These are phyloP conservation scores for Cloeon dipterum DNA, from an alignment of 2,888 invertebrate genomes.

Conservation along the genomic window DNA sequence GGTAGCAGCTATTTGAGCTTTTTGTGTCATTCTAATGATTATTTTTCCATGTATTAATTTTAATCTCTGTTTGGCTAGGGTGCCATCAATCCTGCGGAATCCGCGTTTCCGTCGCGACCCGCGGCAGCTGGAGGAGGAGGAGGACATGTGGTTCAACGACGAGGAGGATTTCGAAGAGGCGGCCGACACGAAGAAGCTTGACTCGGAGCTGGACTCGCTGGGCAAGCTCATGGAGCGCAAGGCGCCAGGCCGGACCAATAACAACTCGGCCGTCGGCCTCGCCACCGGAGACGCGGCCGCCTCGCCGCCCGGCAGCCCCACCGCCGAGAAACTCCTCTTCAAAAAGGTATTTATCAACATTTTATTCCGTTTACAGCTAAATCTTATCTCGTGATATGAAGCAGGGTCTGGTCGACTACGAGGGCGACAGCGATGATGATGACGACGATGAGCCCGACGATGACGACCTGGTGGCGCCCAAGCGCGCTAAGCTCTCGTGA, in stretches of 20 bases:
- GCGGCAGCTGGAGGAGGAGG: conserved; percentile 85
- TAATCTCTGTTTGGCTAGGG: conserved; percentile 30
- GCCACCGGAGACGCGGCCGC: conserved; percentile 11
- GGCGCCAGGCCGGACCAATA: conserved; percentile 14
- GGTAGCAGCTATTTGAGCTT: too few relatives aligned
- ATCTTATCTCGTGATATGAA: conserved; percentile 9
- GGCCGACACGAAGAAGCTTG: conserved; percentile 13
- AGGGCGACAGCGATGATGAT: conserved; percentile 91
- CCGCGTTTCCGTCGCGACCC: conserved; percentile 76
- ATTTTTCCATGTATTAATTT: too few relatives aligned
- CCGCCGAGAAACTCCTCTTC: conserved; percentile 17
- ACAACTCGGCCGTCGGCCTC: conserved; percentile 12
- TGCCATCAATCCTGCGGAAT: conserved; percentile 57
- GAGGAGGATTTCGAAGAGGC: conserved; percentile 81
- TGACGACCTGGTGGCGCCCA: too few relatives aligned
- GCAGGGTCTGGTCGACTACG: conserved; percentile 87
- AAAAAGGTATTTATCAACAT: conserved; percentile 23
- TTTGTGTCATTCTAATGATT: too few relatives aligned
- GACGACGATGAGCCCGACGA: conserved; percentile 40
- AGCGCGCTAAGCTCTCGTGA: too few relatives aligned
- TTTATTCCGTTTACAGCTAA: not conserved
- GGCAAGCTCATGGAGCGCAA: conserved; percentile 39
- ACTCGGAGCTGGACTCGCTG: not conserved
- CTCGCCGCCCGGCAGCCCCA: conserved; percentile 12
- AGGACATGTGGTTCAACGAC: conserved; percentile 98